Percentiles rank a stretch among this genome's conserved stretches.
phyloP scores from a whole-genome alignment of 2,888 invertebrate genomes.

The Melinaea marsaeus region DNA sequence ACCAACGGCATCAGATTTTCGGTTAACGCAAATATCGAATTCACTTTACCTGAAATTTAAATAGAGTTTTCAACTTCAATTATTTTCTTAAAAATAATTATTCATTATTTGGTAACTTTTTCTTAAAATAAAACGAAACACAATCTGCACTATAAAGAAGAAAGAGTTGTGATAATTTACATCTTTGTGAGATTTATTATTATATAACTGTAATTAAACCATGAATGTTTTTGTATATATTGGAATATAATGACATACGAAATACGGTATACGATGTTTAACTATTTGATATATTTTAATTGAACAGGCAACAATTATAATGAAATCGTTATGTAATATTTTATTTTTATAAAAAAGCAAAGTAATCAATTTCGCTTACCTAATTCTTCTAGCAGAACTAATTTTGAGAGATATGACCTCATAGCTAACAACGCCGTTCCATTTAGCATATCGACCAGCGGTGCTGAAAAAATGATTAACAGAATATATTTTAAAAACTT shows the following conservation, averaged over 20 bases:
- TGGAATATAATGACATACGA: too few relatives aligned
- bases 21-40: slow-evolving; percentile 81
- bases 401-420: slow-evolving; percentile 84
- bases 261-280: too few relatives aligned
- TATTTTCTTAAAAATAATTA: neutral
- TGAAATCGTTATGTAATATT: neutral
- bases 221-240: too few relatives aligned
- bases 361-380: slow-evolving; percentile 63
- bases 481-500: too few relatives aligned
- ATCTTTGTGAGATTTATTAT: too few relatives aligned
- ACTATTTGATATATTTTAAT: too few relatives aligned
- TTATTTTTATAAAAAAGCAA: neutral
- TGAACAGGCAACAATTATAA: neutral
- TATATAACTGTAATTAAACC: too few relatives aligned
- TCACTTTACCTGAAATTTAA: slow-evolving; percentile 78
- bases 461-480: slow-evolving; percentile 63
- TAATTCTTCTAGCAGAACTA: slow-evolving; percentile 82
- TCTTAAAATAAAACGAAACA: too few relatives aligned
- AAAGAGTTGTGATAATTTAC: too few relatives aligned
- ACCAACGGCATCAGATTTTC: slow-evolving; percentile 82
- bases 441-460: slow-evolving; percentile 83
- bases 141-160: too few relatives aligned
- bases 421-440: slow-evolving; percentile 84
- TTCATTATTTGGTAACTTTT: neutral
- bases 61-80: neutral